These are phyloP conservation scores for Radopholus similis DNA, from an alignment of 1,140 invertebrate genomes.

Conservation along the genomic window DNA sequence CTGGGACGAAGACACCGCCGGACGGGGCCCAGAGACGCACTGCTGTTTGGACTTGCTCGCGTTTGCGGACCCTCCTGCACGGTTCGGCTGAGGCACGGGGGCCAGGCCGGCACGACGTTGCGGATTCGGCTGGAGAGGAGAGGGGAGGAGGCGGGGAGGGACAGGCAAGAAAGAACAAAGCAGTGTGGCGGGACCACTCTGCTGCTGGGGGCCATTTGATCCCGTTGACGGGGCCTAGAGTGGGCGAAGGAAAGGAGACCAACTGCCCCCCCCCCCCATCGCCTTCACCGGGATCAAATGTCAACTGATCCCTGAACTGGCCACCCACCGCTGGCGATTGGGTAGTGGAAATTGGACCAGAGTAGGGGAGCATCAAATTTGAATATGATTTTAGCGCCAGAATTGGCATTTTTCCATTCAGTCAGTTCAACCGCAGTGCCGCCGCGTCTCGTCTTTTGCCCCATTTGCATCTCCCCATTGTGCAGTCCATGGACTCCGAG, in stretches of 20 bases:
- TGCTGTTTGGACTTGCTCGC: conserved; percentile 36
- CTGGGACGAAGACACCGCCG: conserved; percentile 10
- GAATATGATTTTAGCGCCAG: conserved; percentile 8
- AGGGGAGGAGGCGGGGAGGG: conserved; percentile 19
- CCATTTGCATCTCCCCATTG: conserved; percentile 37
- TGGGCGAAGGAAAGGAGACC: no score
- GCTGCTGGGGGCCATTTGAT: no score
- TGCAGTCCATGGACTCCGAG: conserved; percentile 47
- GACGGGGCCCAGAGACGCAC: not conserved
- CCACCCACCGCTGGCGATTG: no score
- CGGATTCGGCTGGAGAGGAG: conserved; percentile 11
- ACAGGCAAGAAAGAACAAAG: no score
- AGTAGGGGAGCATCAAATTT: no score
- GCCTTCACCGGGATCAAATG: conserved; percentile 26
- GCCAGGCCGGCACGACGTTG: conserved; percentile 5
- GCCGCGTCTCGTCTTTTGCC: not conserved
- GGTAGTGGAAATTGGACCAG: no score
- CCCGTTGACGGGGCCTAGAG: no score
- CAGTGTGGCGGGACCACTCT: no score
- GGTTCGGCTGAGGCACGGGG: conserved; percentile 31
- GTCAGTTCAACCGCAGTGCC: not conserved
- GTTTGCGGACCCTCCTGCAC: conserved; percentile 42
- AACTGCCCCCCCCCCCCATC: no score
- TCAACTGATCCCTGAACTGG: no score
- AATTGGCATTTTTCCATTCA: not conserved